Percentiles rank a stretch among this genome's conserved stretches.
Evolutionary conservation across 2,113 vertebrate species (phyloP).

Genomic region (Anthoscopus minutus): DNA sequence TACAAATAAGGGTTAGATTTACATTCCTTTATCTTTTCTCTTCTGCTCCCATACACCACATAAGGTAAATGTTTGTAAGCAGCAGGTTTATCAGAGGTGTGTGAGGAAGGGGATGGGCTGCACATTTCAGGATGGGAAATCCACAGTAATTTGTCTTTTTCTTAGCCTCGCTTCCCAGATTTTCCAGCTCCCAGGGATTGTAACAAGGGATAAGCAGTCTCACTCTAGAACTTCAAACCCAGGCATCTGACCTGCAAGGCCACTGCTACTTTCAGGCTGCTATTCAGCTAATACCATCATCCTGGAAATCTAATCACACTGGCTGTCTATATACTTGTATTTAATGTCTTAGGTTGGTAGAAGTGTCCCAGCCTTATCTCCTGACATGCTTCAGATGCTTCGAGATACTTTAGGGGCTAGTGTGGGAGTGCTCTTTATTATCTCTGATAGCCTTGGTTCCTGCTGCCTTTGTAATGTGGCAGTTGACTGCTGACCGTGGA

Average conservation of each 20-base stretch:
- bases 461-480: neutral
- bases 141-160: neutral
- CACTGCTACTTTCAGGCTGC: neutral
- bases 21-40: neutral
- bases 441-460: neutral
- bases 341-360: neutral
- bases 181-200: neutral
- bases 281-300: neutral
- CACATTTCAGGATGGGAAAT: neutral
- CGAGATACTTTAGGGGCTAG: neutral
- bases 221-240: neutral
- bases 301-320: neutral
- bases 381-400: neutral
- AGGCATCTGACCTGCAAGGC: neutral
- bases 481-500: rapidly evolving
- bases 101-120: neutral
- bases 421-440: neutral
- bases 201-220: neutral
- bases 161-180: neutral
- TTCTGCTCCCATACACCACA: no score
- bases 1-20: neutral
- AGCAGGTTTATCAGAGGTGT: rapidly evolving
- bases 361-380: neutral
- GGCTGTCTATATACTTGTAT: neutral
- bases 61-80: neutral